Evolutionary conservation across 1,140 invertebrate genomes (phyloP).

Genomic region (Cryptotermes secundus): DNA sequence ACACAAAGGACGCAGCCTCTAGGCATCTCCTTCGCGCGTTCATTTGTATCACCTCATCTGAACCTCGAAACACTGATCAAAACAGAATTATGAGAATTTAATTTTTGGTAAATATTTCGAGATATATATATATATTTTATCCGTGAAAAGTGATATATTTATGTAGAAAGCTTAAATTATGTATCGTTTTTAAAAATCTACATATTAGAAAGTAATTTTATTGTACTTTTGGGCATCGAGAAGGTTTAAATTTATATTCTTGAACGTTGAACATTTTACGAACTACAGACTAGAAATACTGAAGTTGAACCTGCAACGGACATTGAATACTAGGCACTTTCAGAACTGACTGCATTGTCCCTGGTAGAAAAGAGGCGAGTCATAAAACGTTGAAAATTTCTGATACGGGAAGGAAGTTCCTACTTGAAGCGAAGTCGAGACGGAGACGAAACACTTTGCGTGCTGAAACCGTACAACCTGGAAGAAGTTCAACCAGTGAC

Average conservation of each 20-base stretch:
- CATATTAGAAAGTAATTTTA: not conserved
- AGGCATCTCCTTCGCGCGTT: not conserved
- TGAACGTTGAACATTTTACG: too few species aligned
- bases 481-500: too few species aligned
- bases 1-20: not conserved
- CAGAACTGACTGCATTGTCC: too few species aligned
- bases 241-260: too few species aligned
- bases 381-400: not conserved
- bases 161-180: not conserved
- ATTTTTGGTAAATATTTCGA: not conserved
- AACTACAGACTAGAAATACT: too few species aligned
- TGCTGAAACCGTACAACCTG: too few species aligned
- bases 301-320: too few species aligned
- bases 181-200: not conserved
- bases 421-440: too few species aligned
- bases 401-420: not conserved
- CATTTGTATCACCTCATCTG: not conserved
- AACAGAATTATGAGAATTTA: not conserved
- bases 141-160: not conserved
- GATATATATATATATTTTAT: not conserved
- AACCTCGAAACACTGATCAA: not conserved
- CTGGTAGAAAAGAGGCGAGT: too few species aligned
- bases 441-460: too few species aligned
- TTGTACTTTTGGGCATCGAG: not conserved
- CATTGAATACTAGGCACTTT: too few species aligned